phyloP scores from a whole-genome alignment of 1,140 invertebrate genomes.

The Monomorium pharaonis region DNA sequence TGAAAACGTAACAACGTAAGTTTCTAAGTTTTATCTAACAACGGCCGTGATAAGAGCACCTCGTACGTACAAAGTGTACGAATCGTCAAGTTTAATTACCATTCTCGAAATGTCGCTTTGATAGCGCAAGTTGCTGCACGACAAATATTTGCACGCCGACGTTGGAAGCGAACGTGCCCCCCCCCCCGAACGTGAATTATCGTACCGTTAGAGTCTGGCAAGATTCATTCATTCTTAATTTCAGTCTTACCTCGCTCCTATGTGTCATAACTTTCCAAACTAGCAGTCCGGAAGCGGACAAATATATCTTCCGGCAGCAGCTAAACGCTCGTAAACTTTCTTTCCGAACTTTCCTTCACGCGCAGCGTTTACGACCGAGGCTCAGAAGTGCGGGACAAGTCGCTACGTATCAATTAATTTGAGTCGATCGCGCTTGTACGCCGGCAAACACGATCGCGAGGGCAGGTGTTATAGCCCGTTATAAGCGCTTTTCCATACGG shows the following conservation, averaged over 20 bases:
- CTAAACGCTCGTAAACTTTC: slow-evolving; percentile 38
- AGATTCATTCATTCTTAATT: slow-evolving; percentile 47
- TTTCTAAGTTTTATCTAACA: slow-evolving; percentile 20
- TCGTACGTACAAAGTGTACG: neutral
- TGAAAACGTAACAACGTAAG: neutral
- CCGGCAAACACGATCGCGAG: neutral
- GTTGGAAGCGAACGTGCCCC: neutral
- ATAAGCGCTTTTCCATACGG: neutral
- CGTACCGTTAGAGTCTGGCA: neutral
- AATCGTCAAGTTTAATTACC: neutral
- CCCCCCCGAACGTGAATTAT: neutral
- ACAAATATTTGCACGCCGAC: slow-evolving; percentile 2
- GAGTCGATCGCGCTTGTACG: neutral
- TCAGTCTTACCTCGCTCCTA: neutral
- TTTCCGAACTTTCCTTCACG: slow-evolving; percentile 36
- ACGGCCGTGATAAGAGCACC: neutral
- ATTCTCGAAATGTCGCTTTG: neutral
- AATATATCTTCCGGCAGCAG: slow-evolving; percentile 40
- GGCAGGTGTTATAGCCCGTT: neutral
- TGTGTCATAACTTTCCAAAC: slow-evolving; percentile 42
- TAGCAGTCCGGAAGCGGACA: slow-evolving; percentile 27
- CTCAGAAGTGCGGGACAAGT: neutral
- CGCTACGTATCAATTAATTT: slow-evolving; percentile 38
- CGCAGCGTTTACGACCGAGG: slow-evolving; percentile 17
- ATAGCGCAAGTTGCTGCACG: neutral